Evolutionary conservation across 2,888 invertebrate species (phyloP).

Genomic region (Cosmia trapezina): DNA sequence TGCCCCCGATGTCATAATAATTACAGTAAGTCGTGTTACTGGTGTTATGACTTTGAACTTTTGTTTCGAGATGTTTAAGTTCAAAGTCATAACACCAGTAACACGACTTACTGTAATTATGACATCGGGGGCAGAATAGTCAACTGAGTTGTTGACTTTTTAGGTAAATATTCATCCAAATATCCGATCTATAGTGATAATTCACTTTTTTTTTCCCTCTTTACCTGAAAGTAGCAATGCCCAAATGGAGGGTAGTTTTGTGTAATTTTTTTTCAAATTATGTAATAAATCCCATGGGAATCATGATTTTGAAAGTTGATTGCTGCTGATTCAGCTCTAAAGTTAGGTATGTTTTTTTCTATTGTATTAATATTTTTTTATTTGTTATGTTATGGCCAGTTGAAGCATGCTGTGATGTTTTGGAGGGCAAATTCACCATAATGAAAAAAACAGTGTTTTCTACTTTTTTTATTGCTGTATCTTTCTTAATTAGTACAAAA

Average conservation of each 20-base stretch:
- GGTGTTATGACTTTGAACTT: too few species aligned
- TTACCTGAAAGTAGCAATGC: too few species aligned
- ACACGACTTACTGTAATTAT: too few species aligned
- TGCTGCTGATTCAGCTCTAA: constrained; percentile 1
- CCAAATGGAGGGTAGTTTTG: background rate
- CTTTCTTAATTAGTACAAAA: background rate
- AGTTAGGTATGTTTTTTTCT: background rate
- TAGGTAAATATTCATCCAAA: too few species aligned
- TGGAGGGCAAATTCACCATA: background rate
- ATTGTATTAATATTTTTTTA: background rate
- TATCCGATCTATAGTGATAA: too few species aligned
- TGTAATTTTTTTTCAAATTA: background rate
- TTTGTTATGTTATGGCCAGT: background rate
- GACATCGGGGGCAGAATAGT: too few species aligned
- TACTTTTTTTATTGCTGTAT: background rate
- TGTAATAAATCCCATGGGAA: background rate
- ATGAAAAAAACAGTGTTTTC: background rate
- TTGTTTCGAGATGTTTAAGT: too few species aligned
- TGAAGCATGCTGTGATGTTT: background rate
- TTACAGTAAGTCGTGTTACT: too few species aligned
- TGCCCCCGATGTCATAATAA: too few species aligned
- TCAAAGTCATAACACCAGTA: too few species aligned
- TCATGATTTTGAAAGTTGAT: background rate
- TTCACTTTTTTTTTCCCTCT: background rate
- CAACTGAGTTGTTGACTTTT: too few species aligned